These are phyloP conservation scores for Centruroides sculpturatus DNA, from an alignment of 1,140 invertebrate genomes.

Conservation along the genomic window DNA sequence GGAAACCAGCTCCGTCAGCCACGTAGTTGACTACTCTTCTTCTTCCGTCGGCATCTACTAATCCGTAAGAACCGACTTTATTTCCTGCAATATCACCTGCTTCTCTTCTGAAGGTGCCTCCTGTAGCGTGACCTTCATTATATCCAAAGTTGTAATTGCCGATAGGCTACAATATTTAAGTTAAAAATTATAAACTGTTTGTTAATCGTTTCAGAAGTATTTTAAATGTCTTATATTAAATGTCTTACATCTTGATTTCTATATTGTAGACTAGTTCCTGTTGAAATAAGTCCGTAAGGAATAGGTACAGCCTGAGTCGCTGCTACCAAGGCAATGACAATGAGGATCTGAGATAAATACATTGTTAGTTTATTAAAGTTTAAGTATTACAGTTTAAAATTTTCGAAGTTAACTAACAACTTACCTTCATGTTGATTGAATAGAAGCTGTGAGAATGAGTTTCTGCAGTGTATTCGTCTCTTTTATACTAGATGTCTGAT, in stretches of 20 bases:
- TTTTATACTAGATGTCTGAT: no score
- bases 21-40: constrained; percentile 22
- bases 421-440: no score
- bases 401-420: no score
- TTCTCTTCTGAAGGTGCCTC: constrained; percentile 22
- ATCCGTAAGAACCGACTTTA: constrained; percentile 21
- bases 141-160: constrained; percentile 21
- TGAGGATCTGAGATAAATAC: no score
- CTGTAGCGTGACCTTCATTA: constrained; percentile 20
- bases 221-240: neutral
- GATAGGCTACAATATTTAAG: neutral
- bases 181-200: neutral
- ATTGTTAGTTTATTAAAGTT: no score
- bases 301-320: no score
- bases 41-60: constrained; percentile 20
- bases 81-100: constrained; percentile 18
- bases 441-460: no score
- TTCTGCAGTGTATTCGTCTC: no score
- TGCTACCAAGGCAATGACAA: no score
- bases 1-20: constrained; percentile 16
- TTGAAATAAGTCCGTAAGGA: neutral
- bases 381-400: no score
- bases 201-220: no score
- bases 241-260: constrained; percentile 18
- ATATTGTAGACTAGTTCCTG: constrained; percentile 17